Percentiles rank a stretch among this genome's conserved stretches.
Evolutionary conservation across 1,140 invertebrate genomes (phyloP).

Genomic region (Cydia fagiglandana): DNA sequence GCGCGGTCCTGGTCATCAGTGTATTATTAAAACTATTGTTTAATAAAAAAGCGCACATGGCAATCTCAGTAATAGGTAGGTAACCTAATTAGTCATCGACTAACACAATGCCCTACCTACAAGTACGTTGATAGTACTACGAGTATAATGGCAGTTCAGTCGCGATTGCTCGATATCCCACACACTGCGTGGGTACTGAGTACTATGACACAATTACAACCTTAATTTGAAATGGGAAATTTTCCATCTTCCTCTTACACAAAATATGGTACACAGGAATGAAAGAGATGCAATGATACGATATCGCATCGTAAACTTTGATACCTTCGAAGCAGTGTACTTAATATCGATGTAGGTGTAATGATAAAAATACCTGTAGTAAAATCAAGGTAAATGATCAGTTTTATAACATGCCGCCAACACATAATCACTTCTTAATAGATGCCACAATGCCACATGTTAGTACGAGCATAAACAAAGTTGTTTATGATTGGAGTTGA

Average conservation of each 20-base stretch:
- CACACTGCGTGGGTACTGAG: constrained; percentile 7
- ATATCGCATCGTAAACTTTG: background rate
- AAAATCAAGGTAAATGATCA: background rate
- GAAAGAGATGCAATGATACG: background rate
- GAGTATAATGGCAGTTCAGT: background rate
- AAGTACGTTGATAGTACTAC: background rate
- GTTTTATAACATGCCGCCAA: background rate
- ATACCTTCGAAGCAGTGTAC: background rate
- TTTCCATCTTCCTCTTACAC: background rate
- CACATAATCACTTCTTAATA: background rate
- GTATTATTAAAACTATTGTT: background rate
- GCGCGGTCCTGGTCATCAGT: too few species aligned
- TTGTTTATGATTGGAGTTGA: background rate
- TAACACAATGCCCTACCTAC: background rate
- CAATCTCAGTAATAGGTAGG: background rate
- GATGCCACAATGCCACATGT: background rate
- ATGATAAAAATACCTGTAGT: background rate
- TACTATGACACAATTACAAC: background rate
- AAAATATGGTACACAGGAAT: background rate
- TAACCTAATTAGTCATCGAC: background rate
- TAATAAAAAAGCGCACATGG: background rate
- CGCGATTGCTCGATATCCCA: background rate
- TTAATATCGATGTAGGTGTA: background rate
- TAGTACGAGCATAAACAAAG: background rate
- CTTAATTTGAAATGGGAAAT: background rate